These are phyloP conservation scores for Caenorhabditis wallacei DNA, from an alignment of 2,888 invertebrate species.

Conservation along the genomic window DNA sequence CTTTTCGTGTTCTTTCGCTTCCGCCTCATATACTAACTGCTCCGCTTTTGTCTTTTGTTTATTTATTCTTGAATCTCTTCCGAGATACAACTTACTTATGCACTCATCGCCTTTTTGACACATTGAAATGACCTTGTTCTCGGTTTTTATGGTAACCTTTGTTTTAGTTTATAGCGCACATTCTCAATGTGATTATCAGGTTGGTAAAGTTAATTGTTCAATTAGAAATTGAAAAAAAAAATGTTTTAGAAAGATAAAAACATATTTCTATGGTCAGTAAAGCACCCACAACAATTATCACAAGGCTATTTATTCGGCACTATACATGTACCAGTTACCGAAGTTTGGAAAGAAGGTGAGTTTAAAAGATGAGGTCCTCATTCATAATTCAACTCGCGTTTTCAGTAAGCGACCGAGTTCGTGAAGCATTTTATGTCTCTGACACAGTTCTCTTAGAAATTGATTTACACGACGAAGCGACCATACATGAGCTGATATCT, in stretches of 20 bases:
- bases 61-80: slow-evolving; percentile 30
- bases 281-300: slow-evolving; percentile 36
- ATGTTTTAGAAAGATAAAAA: slow-evolving; percentile 30
- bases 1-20: slow-evolving; percentile 35
- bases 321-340: slow-evolving; percentile 86
- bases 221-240: neutral
- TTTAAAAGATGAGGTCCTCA: slow-evolving; percentile 2
- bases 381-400: slow-evolving; percentile 13
- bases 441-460: slow-evolving; percentile 86
- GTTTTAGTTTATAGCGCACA: neutral
- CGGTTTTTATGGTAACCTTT: neutral
- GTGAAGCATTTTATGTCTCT: slow-evolving; percentile 85
- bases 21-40: slow-evolving; percentile 24
- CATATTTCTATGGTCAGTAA: slow-evolving; percentile 57
- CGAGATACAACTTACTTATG: slow-evolving; percentile 7
- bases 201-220: neutral
- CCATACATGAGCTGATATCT: slow-evolving; percentile 77
- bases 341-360: slow-evolving; percentile 85
- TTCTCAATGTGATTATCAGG: slow-evolving; percentile 16
- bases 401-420: slow-evolving; percentile 85
- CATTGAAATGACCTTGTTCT: slow-evolving; percentile 18
- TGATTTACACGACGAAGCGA: slow-evolving; percentile 85
- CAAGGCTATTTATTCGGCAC: slow-evolving; percentile 85
- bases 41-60: slow-evolving; percentile 35
- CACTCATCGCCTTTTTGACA: slow-evolving; percentile 16